phyloP scores from a whole-genome alignment of 2,888 invertebrate species.

The Sinhomidia bicolor region DNA sequence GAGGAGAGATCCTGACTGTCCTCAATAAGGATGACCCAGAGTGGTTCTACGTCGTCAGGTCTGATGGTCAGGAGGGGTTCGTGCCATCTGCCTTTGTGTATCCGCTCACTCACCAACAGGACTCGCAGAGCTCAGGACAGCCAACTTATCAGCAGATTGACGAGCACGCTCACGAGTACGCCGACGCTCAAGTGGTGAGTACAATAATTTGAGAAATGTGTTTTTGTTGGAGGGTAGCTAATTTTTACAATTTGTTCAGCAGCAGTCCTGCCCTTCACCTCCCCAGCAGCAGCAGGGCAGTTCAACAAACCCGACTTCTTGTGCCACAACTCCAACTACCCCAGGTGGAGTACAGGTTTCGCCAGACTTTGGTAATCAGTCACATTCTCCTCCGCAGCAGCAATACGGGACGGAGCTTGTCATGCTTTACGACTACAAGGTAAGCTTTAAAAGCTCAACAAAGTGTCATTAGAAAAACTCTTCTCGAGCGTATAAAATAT shows the following conservation, averaged over 20 bases:
- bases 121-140: conserved; percentile 10
- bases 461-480: too few relatives aligned
- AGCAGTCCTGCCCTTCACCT: conserved; percentile 32
- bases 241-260: neutral
- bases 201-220: neutral
- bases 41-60: conserved; percentile 97
- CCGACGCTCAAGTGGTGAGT: conserved; percentile 23
- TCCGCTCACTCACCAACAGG: conserved; percentile 83
- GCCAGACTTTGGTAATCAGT: conserved; percentile 21
- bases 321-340: conserved; percentile 3
- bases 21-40: conserved; percentile 96
- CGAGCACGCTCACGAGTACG: conserved; percentile 46
- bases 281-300: neutral
- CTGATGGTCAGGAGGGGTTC: conserved; percentile 96
- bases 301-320: neutral
- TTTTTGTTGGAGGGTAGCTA: neutral
- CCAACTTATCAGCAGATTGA: conserved; percentile 63
- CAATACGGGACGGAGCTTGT: conserved; percentile 91
- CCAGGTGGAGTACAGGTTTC: conserved; percentile 14
- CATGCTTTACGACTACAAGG: conserved; percentile 97
- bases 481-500: too few relatives aligned
- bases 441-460: too few relatives aligned
- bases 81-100: conserved; percentile 89
- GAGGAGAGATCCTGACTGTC: conserved; percentile 98
- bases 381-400: conserved; percentile 46